Base-by-base conservation (phyloP, 2,113 vertebrate genomes). In the Gnathonemus longibarbis region DNA sequence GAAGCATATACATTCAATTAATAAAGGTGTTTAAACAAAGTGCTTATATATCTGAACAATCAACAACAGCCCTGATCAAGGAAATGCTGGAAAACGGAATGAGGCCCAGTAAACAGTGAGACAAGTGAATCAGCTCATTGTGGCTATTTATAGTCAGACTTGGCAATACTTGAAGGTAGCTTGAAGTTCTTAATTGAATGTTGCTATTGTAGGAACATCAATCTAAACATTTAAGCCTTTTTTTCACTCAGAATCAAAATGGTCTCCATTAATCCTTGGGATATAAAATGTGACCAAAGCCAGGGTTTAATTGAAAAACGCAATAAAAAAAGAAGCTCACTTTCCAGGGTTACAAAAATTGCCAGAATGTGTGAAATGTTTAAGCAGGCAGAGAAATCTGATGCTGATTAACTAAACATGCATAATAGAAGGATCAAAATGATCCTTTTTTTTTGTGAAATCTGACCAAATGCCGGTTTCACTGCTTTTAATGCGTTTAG, bases 121-220 rank as follows among this genome's bases (percentile, higher is more conserved):
- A 92, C 91, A 93, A 94, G 91, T 89, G 93, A 92, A 91, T 93
- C 91, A 89, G 90, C 90, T 88, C 77, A 88, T 92, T 92, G 88
- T 87, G 87, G 90, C 86, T 95, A 95, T 96, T 94, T 95, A 93
- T 94, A 95, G 93, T 70, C 50, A 77, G 89, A 88, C 90, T 91
- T 94, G 93, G 94, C 93, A 92, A 90, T 91, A 93, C 91, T 92
- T 91, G 89, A 91, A 93, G 90, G 92, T 91, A 91, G 91, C 92
- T 93, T 66, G 62, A 87, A 91, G 91, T 85, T 94, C 92, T 92
- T 94, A 93, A 95, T 93, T 94, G 90, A 94, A 92, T 92, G 91
- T 89, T 93, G 85, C 92, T 92, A 93, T 92, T 93, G 92, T 93
- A 87, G 77, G 86, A 93, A 89, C 45, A 11, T 85, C 90, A 92